phyloP scores from a whole-genome alignment of 2,888 invertebrate species.

The Nudaria mundana region DNA sequence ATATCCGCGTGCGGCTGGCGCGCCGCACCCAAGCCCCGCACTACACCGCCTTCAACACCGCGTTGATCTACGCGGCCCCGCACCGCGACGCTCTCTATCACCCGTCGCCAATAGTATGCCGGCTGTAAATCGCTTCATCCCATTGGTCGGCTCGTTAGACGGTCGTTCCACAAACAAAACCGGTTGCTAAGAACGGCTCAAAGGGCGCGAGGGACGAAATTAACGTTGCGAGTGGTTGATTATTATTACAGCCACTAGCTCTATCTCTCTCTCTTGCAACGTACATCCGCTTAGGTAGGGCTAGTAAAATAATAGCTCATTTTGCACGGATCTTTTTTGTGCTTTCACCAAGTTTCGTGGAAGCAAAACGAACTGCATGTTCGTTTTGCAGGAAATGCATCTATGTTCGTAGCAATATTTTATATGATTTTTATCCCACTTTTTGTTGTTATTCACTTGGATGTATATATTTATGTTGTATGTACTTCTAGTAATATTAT shows the following conservation, averaged over 20 bases:
- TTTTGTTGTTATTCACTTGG: no score
- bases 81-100: slow-evolving; percentile 50
- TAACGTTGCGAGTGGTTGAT: slow-evolving; percentile 55
- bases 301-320: slow-evolving; percentile 32
- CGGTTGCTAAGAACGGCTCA: slow-evolving; percentile 71
- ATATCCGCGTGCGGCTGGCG: slow-evolving; percentile 52
- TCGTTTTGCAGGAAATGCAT: no score
- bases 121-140: slow-evolving; percentile 43
- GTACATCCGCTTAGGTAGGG: slow-evolving; percentile 36
- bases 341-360: slow-evolving; percentile 19
- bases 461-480: no score
- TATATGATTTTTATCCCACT: no score
- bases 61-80: slow-evolving; percentile 40
- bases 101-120: slow-evolving; percentile 72
- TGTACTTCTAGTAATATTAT: no score
- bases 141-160: slow-evolving; percentile 66
- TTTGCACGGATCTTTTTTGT: slow-evolving; percentile 25
- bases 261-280: slow-evolving; percentile 41
- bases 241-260: slow-evolving; percentile 61
- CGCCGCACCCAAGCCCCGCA: slow-evolving; percentile 64
- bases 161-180: slow-evolving; percentile 76
- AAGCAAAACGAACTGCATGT: no score
- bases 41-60: slow-evolving; percentile 48
- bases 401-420: no score
- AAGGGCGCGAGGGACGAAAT: slow-evolving; percentile 77